Evolutionary conservation across 2,797 vertebrate species (phyloP), one percentile per base, ranked within the genome.

Genomic region (Ciconia nigra): DNA sequence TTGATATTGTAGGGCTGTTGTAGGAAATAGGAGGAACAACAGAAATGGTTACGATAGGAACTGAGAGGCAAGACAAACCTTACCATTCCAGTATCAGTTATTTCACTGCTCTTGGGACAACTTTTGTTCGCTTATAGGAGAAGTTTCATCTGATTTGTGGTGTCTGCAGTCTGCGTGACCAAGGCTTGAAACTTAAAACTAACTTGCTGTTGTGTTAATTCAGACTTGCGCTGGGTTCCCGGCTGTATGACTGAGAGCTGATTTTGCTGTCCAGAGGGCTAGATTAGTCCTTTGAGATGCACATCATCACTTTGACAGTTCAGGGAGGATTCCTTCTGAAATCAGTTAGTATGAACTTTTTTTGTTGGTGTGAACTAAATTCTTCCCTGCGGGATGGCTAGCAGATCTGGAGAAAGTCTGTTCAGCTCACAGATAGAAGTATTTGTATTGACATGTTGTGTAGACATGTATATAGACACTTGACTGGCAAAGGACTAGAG

Each of bases 121-220:
- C 15, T 70, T 91, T 22, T 70, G 37, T 88, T 80, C 19, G 5
- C 63, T 62, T 58, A 26, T 9, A 55, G 76, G 55, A 85, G 39
- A 37, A 55, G 59, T 77, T 51, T 44, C 0, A 5, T 46, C 47
- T 58, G 41, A 13, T 88, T 86, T 49, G 7, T 46, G 13, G 16
- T 31, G 12, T 47, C 7, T 57, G 35, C 47, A 37, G 12, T 25
- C 42, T 35, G 18, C 0, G 4, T 35, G 52, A 59, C 2, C 0
- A 47, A 63, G 37, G 28, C 41, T 51, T 51, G 76, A 83, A 90
- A 63, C 47, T 39, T 74, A 4, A 7, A 51, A 19, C 39, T 35
- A 7, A 3, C 13, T 73, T 73, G 59, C 51, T 55, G 47, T 52
- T n/a, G 37, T 19, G 16, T 67, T 65, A 35, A 29, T 26, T 80